These are phyloP conservation scores for Erebia palarica DNA, from an alignment of 2,888 invertebrate genomes.

Conservation along the genomic window DNA sequence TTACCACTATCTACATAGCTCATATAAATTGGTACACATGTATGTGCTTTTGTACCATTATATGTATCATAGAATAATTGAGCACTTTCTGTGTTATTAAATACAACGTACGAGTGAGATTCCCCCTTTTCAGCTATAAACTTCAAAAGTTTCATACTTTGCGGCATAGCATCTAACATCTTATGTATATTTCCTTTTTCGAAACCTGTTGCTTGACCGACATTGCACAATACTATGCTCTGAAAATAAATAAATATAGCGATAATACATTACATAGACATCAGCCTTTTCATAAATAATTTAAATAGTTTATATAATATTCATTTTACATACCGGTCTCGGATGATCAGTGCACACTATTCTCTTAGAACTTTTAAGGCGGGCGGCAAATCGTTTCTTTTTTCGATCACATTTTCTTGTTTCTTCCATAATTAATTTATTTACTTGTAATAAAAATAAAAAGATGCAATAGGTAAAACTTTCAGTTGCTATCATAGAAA, in stretches of 20 bases:
- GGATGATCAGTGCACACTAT: conserved; percentile 56
- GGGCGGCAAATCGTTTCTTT: conserved; percentile 65
- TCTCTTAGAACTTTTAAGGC: conserved; percentile 62
- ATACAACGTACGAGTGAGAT: conserved; percentile 90
- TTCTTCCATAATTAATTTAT: conserved; percentile 52
- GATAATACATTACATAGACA: not conserved
- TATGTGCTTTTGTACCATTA: conserved; percentile 84
- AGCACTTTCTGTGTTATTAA: conserved; percentile 76
- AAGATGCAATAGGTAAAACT: no score
- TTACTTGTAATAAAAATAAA: not conserved
- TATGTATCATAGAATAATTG: conserved; percentile 78
- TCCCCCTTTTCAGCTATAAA: conserved; percentile 89
- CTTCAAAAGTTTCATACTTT: conserved; percentile 80
- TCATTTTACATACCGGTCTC: conserved; percentile 54
- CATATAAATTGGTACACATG: conserved; percentile 46
- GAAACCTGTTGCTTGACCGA: conserved; percentile 91
- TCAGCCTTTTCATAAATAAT: not conserved
- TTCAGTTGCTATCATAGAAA: no score
- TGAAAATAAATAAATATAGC: conserved; percentile 57
- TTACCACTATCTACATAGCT: conserved; percentile 33
- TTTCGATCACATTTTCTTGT: conserved; percentile 64
- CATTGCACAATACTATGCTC: conserved; percentile 92
- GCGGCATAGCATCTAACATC: conserved; percentile 79
- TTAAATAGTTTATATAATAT: not conserved
- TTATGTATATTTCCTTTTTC: conserved; percentile 84